Evolutionary conservation across 2,888 invertebrate species (phyloP), one percentile per base, ranked within the genome.

Genomic region (Agonopterix heracliana): DNA sequence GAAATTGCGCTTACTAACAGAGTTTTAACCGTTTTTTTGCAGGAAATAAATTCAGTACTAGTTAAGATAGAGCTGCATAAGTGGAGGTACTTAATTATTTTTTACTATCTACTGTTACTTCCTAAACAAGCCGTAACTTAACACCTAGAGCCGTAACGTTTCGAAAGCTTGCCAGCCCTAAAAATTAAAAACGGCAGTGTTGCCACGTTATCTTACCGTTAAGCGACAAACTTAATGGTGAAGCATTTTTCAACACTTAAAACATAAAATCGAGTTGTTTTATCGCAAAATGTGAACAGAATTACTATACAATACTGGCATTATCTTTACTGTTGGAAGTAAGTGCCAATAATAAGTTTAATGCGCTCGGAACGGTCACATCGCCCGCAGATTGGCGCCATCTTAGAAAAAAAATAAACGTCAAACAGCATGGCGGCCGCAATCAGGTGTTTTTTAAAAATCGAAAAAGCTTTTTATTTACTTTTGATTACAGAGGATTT

Each of bases 331-430:
- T 73, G 74, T 74, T 66, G 60, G 61, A 60, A 76, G 71, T 83
- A 80, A 85, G 78, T 78, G 78, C 72, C 78, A 80, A 81, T 84
- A 83, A 83, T 78, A 78, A 78, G 74, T 82, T 82, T 78, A 79
- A 80, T 78, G 77, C 63, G 64, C 64, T 61, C 65, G 57, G 54
- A 60, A 56, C 59, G 60, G 67, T 55, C 68, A 61, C 66, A 66
- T 59, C 57, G 70, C 68, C 70, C 75, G 74, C 73, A 67, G 68
- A 69, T 70, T 66, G 74, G 66, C 68, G 73, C 65, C 71, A 67
- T 68, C 64, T 77, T 78, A 77, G 72, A 77, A 74, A 74, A 71
- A 67, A 66, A 67, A 49, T 63, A 66, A 57, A 49, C 53, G 48
- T 49, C 53, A 48, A 45, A 42, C 46, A 46, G 65, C 69, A 75